Evolutionary conservation across 2,797 vertebrate genomes (phyloP).

Genomic region (Taenioides sp.): DNA sequence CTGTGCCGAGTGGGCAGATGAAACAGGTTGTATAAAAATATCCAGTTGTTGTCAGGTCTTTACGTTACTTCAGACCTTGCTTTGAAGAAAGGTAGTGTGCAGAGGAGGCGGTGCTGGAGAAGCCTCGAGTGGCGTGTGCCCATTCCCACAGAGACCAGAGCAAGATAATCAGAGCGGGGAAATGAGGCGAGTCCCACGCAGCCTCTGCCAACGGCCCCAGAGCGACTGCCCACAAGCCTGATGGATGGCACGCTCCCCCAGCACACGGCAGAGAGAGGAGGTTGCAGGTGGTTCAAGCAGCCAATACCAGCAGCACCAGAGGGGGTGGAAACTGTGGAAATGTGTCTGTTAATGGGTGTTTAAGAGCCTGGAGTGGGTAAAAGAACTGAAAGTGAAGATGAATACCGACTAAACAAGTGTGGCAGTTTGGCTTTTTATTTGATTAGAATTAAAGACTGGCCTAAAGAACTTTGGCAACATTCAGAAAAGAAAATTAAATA

Average conservation of each 20-base stretch:
- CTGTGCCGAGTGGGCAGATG: conserved; percentile 22
- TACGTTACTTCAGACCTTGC: not conserved
- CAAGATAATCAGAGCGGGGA: conserved; percentile 79
- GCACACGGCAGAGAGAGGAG: conserved; percentile 55
- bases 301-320: conserved; percentile 17
- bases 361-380: conserved; percentile 12
- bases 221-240: conserved; percentile 76
- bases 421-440: not conserved
- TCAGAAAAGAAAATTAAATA: not conserved
- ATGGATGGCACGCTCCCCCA: conserved; percentile 72
- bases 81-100: conserved; percentile 26
- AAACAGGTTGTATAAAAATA: conserved; percentile 11
- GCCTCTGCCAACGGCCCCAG: conserved; percentile 61
- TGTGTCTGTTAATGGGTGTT: conserved; percentile 21
- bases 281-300: conserved; percentile 53
- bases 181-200: conserved; percentile 78
- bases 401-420: not conserved
- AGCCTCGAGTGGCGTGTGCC: conserved; percentile 41
- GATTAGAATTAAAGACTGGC: not conserved
- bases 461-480: not conserved
- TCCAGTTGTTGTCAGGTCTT: not conserved
- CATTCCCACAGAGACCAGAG: conserved; percentile 47
- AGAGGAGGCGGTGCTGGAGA: conserved; percentile 24
- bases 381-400: not conserved
- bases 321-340: conserved; percentile 13